Percentiles rank a stretch among this genome's conserved stretches.
These are phyloP conservation scores for Temnothorax ravouxi DNA, from an alignment of 2,888 invertebrate species.

Conservation along the genomic window DNA sequence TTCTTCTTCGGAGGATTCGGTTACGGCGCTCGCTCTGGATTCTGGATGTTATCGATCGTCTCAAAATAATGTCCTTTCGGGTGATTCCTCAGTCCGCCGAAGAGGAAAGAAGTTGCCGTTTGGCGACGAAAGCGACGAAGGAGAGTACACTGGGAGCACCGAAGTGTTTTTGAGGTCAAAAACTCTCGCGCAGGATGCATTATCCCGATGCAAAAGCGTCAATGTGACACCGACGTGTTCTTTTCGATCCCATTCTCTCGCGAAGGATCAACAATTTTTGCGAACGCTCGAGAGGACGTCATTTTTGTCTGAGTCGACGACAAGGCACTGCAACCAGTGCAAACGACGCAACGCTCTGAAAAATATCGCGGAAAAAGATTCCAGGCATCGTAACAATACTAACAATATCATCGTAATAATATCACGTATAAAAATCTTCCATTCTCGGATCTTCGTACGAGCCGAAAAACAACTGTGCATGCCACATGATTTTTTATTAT, in stretches of 20 bases:
- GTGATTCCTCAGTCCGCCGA: slow-evolving; percentile 12
- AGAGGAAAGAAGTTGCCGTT: slow-evolving; percentile 15
- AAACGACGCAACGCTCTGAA: not conserved
- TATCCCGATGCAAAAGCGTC: slow-evolving; percentile 34
- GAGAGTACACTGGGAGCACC: not conserved
- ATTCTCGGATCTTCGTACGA: not conserved
- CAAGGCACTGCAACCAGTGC: too few relatives aligned
- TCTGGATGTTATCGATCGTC: slow-evolving; percentile 54
- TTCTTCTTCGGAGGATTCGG: slow-evolving; percentile 47
- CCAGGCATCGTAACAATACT: not conserved
- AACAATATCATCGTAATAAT: not conserved
- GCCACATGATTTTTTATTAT: slow-evolving; percentile 1
- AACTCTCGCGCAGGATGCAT: slow-evolving; percentile 24
- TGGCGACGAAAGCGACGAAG: not conserved
- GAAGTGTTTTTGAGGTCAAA: slow-evolving; percentile 23
- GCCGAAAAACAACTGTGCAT: not conserved
- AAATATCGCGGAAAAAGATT: not conserved
- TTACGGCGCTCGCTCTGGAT: slow-evolving; percentile 34
- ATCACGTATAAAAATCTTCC: not conserved
- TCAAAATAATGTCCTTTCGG: slow-evolving; percentile 48
- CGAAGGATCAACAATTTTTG: slow-evolving; percentile 17
- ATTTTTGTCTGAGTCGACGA: not conserved
- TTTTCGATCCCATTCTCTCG: slow-evolving; percentile 1
- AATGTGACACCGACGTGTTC: not conserved
- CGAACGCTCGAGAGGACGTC: not conserved